Evolutionary conservation across 2,113 vertebrate species (phyloP), one percentile per base, ranked within the genome.

Genomic region (Origma solitaria): DNA sequence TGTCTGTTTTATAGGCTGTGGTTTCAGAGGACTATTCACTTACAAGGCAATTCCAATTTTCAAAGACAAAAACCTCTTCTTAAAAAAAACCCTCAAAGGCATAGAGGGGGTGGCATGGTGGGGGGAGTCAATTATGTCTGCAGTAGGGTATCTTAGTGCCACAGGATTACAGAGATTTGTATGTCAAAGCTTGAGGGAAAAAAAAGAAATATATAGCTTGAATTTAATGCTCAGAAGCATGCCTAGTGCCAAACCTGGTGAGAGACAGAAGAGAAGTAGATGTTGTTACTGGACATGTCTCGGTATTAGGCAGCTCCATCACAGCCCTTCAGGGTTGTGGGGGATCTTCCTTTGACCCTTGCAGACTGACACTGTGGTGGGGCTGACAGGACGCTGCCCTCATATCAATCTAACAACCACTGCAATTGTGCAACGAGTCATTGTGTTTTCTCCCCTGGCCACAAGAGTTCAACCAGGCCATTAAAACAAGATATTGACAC

Each of bases 351-450:
- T 50, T 6, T 14, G 42, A 30, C n/a, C 49, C 22, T 11, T 27
- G 30, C 44, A 61, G 40, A 3, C 35, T 37, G 54, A 18, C n/a
- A 21, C 5, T 30, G 24, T 8, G 9, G 45, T 11, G 19, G 40
- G 35, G 35, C 61, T 88, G 35, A 38, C n/a, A 56, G 66, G 30
- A 50, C 21, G 22, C 13, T 82, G 80, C 27, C 22, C n/a, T 45
- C 8, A 0, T 9, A 23, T 7, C 3, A 0, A 37, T n/a, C 40
- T 53, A 37, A 45, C 0, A 0, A 91, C 14, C 60, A n/a, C 15
- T 24, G 13, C 57, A 60, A 14, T 17, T 13, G 3, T 1, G 5
- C 22, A 58, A 13, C 0, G 0, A 68, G 58, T 11, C 51, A 37
- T n/a, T 71, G 31, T 0, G 1, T 45, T 86, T 49, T 33, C 33